Evolutionary conservation across 2,888 invertebrate species (phyloP), one percentile per base, ranked within the genome.

Genomic region (Pogonocherus hispidulus): DNA sequence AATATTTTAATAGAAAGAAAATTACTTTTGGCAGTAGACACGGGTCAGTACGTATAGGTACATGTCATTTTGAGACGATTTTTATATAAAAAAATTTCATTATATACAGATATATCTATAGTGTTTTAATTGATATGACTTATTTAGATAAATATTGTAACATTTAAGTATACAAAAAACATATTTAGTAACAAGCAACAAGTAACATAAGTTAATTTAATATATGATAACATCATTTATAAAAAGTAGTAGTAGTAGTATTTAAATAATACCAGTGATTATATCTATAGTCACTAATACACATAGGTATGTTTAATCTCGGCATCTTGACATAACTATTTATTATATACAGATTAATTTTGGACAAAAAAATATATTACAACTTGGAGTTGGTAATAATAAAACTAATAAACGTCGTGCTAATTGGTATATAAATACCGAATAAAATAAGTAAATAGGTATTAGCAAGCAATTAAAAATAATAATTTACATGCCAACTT

Each of bases 111-210:
- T 59, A 57, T 49, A 16, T 62, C 52, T 52, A 44, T 46, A 52
- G 20, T 46, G 4, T 27, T 27, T 16, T 37, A 57, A 51, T 66
- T 52, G 23, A 16, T 56, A 47, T 44, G 51, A 63, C 8, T 59
- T n/a, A n/a, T n/a, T 47, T 46, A 46, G 19, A 27, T 32, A 49
- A 32, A 59, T 32, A 19, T 19, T 8, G 20, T 47, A 68, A 32
- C 55, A 64, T 71, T 71, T 66, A n/a, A n/a, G n/a, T n/a, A 55
- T 60, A 65, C 65, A 44, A 73, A 47, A 73, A 73, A 69, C 73
- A 65, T 64, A 73, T 47, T 70, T 55, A 57, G 62, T 68, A 73
- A 73, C 73, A 73, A 73, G 71, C 73, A 67, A 69, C 71, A 71
- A 69, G 35, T 55, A 54, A 71, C 67, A 73, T 69, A 59, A 59